Percentiles rank a stretch among this genome's conserved stretches.
These are phyloP conservation scores for Eilema griseolum DNA, from an alignment of 2,888 invertebrate species.

Conservation along the genomic window DNA sequence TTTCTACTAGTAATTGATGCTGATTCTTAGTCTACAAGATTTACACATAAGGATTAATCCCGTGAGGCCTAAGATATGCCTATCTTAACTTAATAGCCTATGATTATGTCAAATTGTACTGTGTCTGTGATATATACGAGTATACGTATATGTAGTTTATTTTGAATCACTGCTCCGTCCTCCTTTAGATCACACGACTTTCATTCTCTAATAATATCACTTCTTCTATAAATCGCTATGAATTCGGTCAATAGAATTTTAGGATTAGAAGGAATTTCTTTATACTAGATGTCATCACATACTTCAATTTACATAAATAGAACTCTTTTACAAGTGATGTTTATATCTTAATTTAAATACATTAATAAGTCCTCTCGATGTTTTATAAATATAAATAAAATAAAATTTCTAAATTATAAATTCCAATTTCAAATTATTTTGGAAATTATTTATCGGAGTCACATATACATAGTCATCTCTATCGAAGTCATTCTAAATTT, in stretches of 20 bases:
- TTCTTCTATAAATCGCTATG: conserved; percentile 61
- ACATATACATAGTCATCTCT: neutral
- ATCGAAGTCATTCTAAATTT: conserved; percentile 3
- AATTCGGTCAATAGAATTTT: conserved; percentile 68
- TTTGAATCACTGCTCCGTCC: no score
- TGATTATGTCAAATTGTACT: neutral
- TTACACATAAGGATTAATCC: neutral
- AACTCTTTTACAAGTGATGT: conserved; percentile 43
- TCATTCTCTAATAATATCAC: conserved; percentile 26
- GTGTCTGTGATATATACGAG: neutral
- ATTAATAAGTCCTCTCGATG: neutral
- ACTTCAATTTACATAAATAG: conserved; percentile 51
- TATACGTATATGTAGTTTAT: neutral
- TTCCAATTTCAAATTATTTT: neutral
- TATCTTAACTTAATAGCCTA: neutral
- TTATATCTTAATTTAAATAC: conserved; percentile 22
- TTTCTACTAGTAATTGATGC: no score
- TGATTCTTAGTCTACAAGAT: no score
- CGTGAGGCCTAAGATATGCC: neutral
- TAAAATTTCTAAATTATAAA: neutral
- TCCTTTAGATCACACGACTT: neutral
- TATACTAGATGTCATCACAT: conserved; percentile 50
- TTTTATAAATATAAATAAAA: neutral
- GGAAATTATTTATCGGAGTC: neutral
- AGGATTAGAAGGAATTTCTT: conserved; percentile 60